phyloP scores from a whole-genome alignment of 2,888 invertebrate genomes.

The Gonocerus acuteangulatus region DNA sequence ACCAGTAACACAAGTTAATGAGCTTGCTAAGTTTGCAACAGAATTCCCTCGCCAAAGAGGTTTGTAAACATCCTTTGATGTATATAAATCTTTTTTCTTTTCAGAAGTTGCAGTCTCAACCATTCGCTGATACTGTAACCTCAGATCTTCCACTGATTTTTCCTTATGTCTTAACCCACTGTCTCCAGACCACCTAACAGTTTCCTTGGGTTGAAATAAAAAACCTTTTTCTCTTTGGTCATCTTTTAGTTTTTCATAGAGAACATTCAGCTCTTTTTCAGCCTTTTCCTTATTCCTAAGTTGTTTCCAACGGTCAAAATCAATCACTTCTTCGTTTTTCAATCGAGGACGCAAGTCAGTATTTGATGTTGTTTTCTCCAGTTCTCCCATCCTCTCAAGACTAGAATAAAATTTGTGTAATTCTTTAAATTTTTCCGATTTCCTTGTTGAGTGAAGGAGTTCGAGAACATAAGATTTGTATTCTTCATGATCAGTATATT shows the following conservation, averaged over 20 bases:
- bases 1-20: slow-evolving; percentile 39
- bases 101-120: slow-evolving; percentile 48
- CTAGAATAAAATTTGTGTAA: slow-evolving; percentile 77
- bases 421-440: slow-evolving; percentile 74
- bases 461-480: slow-evolving; percentile 62
- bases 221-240: slow-evolving; percentile 79
- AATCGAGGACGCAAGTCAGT: slow-evolving; percentile 62
- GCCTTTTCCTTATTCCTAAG: slow-evolving; percentile 70
- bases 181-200: slow-evolving; percentile 71
- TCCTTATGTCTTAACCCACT: slow-evolving; percentile 72
- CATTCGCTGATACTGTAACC: slow-evolving; percentile 63
- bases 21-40: slow-evolving; percentile 69
- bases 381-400: slow-evolving; percentile 72
- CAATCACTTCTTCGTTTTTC: slow-evolving; percentile 71
- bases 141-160: slow-evolving; percentile 79
- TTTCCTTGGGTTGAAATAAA: slow-evolving; percentile 67
- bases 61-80: slow-evolving; percentile 61
- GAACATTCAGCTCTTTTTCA: slow-evolving; percentile 67
- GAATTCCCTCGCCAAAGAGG: slow-evolving; percentile 78
- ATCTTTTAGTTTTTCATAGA: slow-evolving; percentile 66
- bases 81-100: slow-evolving; percentile 44
- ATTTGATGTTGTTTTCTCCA: slow-evolving; percentile 68
- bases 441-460: slow-evolving; percentile 50
- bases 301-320: slow-evolving; percentile 80
- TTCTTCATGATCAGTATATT: slow-evolving; percentile 43